Evolutionary conservation across 2,113 vertebrate species (phyloP), one percentile per base, ranked within the genome.

Genomic region (Eulacestoma nigropectus): DNA sequence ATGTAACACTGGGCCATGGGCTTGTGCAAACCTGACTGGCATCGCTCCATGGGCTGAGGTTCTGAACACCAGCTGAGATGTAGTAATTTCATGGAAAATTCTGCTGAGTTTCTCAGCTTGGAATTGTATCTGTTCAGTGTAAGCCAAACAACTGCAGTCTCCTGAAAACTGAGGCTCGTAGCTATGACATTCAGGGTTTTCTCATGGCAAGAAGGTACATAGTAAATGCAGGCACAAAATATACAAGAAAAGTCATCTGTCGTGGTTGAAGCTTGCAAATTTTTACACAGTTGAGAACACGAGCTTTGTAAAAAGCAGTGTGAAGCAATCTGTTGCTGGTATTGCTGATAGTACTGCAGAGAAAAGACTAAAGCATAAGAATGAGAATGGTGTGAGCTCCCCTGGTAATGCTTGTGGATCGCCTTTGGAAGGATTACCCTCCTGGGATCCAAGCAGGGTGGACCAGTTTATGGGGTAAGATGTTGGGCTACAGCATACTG

Each of bases 381-480:
- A 4, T 21, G 39, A 57, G n/a, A 82, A 37, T 29, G 29, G 12
- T 49, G 53, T 7, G 47, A 80, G 68, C 26, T 63, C 73, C 53
- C 32, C 46, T 75, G 13, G 49, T 74, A 59, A 35, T 10, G 25
- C 60, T 68, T 1, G 4, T 29, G 29, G 27, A 33, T 52, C 0
- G 0, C 1, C 0, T 29, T 2, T 5, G 9, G 42, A 55, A 82
- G 30, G 23, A 62, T 50, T 87, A 7, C 22, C 52, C 10, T 50
- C 18, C 42, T 42, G 65, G 82, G 37, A 35, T 78, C 42, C 74
- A 70, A 13, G 60, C 22, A 42, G 17, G 8, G 10, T 74, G 7
- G n/a, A 65, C 6, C 5, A 79, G 15, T 73, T 90, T 14, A 6
- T 46, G 50, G 35, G 26, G 7, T 39, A 49, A 68, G 33, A 32